Conservation (phyloP, 2,888 invertebrate species). For the Drosophila mulleri region DNA sequence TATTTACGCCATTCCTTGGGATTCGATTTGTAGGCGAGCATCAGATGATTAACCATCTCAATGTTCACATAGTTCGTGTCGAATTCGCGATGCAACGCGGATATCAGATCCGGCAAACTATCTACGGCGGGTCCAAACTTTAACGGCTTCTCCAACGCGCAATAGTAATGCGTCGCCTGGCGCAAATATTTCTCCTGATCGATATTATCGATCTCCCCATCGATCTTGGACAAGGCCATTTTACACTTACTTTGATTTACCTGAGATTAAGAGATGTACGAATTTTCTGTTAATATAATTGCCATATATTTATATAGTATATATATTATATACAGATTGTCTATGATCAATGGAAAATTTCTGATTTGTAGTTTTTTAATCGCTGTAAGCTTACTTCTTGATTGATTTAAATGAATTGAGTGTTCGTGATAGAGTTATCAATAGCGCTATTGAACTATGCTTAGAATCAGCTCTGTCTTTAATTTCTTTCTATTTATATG, state of each 20-base stretch:
- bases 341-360: constrained; percentile 50
- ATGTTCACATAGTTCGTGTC: constrained; percentile 93
- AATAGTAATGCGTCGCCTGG: constrained; percentile 83
- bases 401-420: constrained; percentile 73
- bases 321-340: not conserved
- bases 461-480: constrained; percentile 15
- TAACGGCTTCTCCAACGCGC: constrained; percentile 84
- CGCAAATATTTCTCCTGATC: constrained; percentile 83
- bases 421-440: constrained; percentile 21
- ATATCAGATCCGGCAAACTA: constrained; percentile 88
- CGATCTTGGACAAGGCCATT: constrained; percentile 82
- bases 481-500: not conserved
- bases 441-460: constrained; percentile 29
- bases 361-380: constrained; percentile 37
- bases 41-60: constrained; percentile 94
- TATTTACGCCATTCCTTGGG: constrained; percentile 96
- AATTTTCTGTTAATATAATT: not conserved
- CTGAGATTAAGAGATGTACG: constrained; percentile 39
- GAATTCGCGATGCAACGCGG: constrained; percentile 91
- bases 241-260: constrained; percentile 80
- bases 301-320: not conserved
- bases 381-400: constrained; percentile 41
- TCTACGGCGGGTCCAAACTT: constrained; percentile 84
- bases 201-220: constrained; percentile 75
- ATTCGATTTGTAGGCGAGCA: constrained; percentile 92